A percentile compares a stretch with the other conserved stretches of the same genome.
Evolutionary conservation across 92 coral and sea anemone genomes (phyloP).

Genomic region (Phenganax stokvisi): DNA sequence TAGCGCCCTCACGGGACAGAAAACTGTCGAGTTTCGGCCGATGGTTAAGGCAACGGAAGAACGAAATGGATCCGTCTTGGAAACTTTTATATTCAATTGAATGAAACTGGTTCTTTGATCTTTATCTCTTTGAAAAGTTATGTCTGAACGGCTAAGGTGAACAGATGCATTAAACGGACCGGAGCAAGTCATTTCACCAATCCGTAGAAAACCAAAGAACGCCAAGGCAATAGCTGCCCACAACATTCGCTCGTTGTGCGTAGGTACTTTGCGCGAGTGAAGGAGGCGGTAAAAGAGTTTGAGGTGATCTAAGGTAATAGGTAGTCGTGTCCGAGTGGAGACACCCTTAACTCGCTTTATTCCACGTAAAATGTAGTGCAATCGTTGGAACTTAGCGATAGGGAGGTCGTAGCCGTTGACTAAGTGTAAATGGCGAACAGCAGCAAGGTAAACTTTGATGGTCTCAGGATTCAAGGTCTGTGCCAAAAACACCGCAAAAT

Average conservation of each 20-base stretch:
- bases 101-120: not conserved
- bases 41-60: conserved; percentile 36
- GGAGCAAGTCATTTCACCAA: conserved; percentile 49
- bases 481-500: not conserved
- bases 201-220: conserved; percentile 43
- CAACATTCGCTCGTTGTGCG: too few species aligned
- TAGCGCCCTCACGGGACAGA: conserved; percentile 42
- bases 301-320: conserved; percentile 42
- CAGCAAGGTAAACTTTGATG: conserved; percentile 44
- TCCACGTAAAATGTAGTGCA: conserved; percentile 36
- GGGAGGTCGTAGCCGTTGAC: conserved; percentile 34
- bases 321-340: conserved; percentile 28
- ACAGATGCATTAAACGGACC: not conserved
- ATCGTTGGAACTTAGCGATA: conserved; percentile 30
- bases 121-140: conserved; percentile 12
- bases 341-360: conserved; percentile 46
- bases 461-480: not conserved
- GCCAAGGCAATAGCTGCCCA: conserved; percentile 27
- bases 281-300: conserved; percentile 14
- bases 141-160: conserved; percentile 37
- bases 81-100: conserved; percentile 24
- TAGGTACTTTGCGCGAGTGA: conserved; percentile 18
- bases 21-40: conserved; percentile 11
- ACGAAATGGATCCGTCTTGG: conserved; percentile 43
- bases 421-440: conserved; percentile 45